These are phyloP conservation scores for Exaiptasia diaphana DNA, from an alignment of 64 coral and sea anemone genomes.

Conservation along the genomic window DNA sequence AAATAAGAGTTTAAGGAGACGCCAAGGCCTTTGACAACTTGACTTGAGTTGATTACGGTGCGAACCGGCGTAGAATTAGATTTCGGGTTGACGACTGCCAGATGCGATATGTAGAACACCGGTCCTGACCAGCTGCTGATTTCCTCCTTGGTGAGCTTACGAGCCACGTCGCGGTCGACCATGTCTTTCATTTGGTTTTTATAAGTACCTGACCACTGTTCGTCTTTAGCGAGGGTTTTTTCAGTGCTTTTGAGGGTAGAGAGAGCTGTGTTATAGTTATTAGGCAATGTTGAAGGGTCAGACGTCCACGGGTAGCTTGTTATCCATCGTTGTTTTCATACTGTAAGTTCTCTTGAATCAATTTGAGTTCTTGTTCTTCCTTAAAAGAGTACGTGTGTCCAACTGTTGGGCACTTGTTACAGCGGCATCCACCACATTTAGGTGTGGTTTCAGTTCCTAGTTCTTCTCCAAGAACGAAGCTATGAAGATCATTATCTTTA, in stretches of 20 bases:
- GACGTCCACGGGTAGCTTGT: conserved; percentile 52
- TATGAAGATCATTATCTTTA: not conserved
- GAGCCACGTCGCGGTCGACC: conserved; percentile 26
- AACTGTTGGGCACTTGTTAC: conserved; percentile 28
- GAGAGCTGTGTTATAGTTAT: conserved; percentile 27
- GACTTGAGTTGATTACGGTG: conserved; percentile 59
- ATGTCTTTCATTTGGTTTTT: conserved; percentile 55
- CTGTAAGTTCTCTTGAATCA: conserved; percentile 47
- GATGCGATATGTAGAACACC: conserved; percentile 37
- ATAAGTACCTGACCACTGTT: conserved; percentile 31
- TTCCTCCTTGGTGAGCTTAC: conserved; percentile 40
- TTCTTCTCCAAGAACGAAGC: conserved; percentile 23
- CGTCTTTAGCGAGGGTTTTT: conserved; percentile 19
- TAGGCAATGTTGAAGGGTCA: conserved; percentile 37
- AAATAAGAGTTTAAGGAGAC: conserved; percentile 46
- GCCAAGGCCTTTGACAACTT: conserved; percentile 51
- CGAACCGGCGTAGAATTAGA: conserved; percentile 55
- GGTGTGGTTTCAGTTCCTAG: conserved; percentile 31
- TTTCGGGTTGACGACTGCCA: conserved; percentile 38
- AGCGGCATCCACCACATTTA: conserved; percentile 25
- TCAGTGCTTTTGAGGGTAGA: conserved; percentile 54
- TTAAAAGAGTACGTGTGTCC: conserved; percentile 51
- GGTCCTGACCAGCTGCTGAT: conserved; percentile 26
- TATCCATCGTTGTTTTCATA: conserved; percentile 58
- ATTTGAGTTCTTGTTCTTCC: conserved; percentile 52